phyloP scores from a whole-genome alignment of 2,113 vertebrate genomes.

The Bothrops jararaca region DNA sequence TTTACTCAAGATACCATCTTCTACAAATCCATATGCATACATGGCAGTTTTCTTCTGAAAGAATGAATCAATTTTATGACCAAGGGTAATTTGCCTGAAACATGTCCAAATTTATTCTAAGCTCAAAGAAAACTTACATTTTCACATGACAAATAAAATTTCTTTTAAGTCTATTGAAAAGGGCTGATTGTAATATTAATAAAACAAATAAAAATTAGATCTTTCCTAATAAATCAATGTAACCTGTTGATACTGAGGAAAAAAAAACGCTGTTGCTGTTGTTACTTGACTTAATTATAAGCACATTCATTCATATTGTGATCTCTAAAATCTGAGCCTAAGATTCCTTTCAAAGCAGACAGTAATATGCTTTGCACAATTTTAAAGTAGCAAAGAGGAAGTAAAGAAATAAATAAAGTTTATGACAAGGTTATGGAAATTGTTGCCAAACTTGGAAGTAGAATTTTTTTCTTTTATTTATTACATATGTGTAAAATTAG shows the following conservation, averaged over 20 bases:
- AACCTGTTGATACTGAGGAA: neutral
- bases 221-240: neutral
- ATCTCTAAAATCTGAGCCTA: constrained; percentile 30
- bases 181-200: neutral
- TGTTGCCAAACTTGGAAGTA: constrained; percentile 54
- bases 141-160: neutral
- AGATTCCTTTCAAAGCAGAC: constrained; percentile 20
- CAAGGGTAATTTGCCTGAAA: neutral
- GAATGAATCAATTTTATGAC: neutral
- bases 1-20: neutral
- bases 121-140: neutral
- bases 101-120: neutral
- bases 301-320: constrained; percentile 26
- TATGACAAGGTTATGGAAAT: constrained; percentile 46
- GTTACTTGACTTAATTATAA: constrained; percentile 3
- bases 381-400: constrained; percentile 16
- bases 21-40: neutral
- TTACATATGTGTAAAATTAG: constrained; percentile 74
- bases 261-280: neutral
- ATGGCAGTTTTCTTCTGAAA: neutral
- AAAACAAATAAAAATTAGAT: neutral
- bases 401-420: constrained; percentile 32
- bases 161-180: constrained; percentile 7
- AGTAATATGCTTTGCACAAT: neutral
- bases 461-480: constrained; percentile 55